These are phyloP conservation scores for Linyphia triangularis DNA, from an alignment of 2,888 invertebrate genomes.

Conservation along the genomic window DNA sequence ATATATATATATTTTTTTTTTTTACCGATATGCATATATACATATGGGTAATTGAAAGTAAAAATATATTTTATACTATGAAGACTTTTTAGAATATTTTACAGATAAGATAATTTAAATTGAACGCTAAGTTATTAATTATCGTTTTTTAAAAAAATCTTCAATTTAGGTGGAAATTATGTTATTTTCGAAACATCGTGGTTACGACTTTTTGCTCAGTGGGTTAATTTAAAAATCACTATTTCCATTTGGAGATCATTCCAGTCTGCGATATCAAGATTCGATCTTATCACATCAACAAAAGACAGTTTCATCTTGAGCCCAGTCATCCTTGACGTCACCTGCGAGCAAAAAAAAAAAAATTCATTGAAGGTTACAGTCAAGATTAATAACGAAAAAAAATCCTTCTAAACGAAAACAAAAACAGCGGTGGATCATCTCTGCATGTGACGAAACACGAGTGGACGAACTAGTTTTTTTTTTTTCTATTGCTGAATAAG, in stretches of 20 bases:
- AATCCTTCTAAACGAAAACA: neutral
- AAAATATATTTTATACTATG: too few relatives aligned
- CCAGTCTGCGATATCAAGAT: neutral
- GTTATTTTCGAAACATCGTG: too few relatives aligned
- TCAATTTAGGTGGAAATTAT: too few relatives aligned
- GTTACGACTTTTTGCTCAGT: too few relatives aligned
- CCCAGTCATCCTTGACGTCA: neutral
- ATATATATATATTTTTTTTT: too few relatives aligned
- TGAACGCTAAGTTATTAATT: too few relatives aligned
- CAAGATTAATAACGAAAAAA: neutral
- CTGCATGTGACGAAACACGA: slow-evolving; percentile 46
- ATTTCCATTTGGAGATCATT: neutral
- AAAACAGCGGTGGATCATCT: neutral
- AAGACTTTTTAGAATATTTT: too few relatives aligned
- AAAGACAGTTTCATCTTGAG: neutral
- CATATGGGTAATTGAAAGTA: too few relatives aligned
- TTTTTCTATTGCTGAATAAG: neutral
- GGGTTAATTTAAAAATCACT: neutral
- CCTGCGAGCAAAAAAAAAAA: neutral
- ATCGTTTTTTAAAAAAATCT: too few relatives aligned
- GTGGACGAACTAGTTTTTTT: slow-evolving; percentile 45
- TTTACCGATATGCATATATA: too few relatives aligned
- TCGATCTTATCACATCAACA: neutral
- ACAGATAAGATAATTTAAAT: too few relatives aligned
- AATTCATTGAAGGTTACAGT: neutral